Base-by-base conservation (phyloP, 1,140 invertebrate species). In the Danaus melanippus region DNA sequence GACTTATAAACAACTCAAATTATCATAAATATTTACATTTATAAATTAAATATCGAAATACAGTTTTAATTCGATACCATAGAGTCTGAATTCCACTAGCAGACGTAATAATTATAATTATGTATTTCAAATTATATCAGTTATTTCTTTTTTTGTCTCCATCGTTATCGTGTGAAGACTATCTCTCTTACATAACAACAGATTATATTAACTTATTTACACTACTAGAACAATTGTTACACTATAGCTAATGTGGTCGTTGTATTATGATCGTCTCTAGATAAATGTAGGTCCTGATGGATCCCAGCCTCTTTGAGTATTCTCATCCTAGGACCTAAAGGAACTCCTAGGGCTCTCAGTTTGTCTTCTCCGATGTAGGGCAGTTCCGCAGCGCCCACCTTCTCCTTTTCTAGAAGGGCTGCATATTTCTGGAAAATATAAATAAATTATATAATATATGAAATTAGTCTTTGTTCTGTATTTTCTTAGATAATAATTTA, bases 331-430 rank as follows among this genome's bases (percentile, higher is more conserved):
- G 96, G 96, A 39, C 96, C 96, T 67, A 97, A 88, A 1, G 96
- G 96, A 12, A 97, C 92, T 4, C 96, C 96, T 71, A 98, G 92
- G 57, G 95, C 95, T 64, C 96, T 91, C 9, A 98, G 86, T 40
- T 94, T 90, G 60, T 97, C 96, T 77, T 98, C 96, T 5, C 93
- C 95, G 62, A 98, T 88, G 86, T 97, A 97, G 2, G 96, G 96
- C 46, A 98, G 87, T 83, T 98, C 96, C 32, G 96, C 93, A 86
- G 97, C 94, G 9, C 96, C 96, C 17, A 97, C 94, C 67, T 94
- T 93, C 80, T 97, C 96, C 56, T 93, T 92, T 71, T 97, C 95
- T 67, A 98, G 94, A 39, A 93, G 89, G 0, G 86, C 87, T 8
- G 94, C 94, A 76, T 97, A 98, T 93, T 96, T 97, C 95, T 97